Base-by-base conservation (phyloP, 2,888 invertebrate species). In the Leptinotarsa rubiginosa region DNA sequence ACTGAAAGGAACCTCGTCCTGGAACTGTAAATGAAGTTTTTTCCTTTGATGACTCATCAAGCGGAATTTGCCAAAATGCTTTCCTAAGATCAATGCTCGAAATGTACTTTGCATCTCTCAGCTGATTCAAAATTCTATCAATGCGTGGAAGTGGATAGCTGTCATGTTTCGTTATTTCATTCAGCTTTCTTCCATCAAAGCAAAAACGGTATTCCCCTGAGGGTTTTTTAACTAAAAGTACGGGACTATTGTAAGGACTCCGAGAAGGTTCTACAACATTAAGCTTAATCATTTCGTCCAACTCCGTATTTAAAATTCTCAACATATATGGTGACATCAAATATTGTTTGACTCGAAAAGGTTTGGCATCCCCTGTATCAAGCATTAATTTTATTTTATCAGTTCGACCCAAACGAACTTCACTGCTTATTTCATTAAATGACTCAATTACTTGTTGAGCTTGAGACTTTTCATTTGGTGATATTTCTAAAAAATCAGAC, bases 351-450 rank as follows among this genome's bases (percentile, higher is more conserved):
- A n/a, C 56, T n/a, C 20, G 18, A 56, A 56, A 56, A n/a, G 56
- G 56, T 56, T 56, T 56, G 1, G 56, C 56, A 56, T 56, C 18
- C 3, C 56, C 12, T 18, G 12, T 56, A 12, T 56, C 56, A 18
- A 56, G 12, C 12, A 18, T 18, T 4, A 56, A 20, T 5, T 12
- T 56, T 12, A 56, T 56, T 56, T 20, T 18, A 56, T 56, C 56
- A 20, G 56, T 56, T 7, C 5, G 22, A n/a, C 56, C 56, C 12
- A 56, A 12, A 18, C 56, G 22, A 20, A 56, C n/a, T n/a, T 56
- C 56, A 56, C 56, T 56, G 18, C 56, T n/a, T 3, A 56, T 12
- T 56, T 56, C 50, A 50, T 50, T n/a, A n/a, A 50, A 50, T 50
- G 50, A 50, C 50, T 50, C 50, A 16, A 50, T 50, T 41, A 41